These are phyloP conservation scores for Balaeniceps rex DNA, from an alignment of 2,113 vertebrate species.

Conservation along the genomic window DNA sequence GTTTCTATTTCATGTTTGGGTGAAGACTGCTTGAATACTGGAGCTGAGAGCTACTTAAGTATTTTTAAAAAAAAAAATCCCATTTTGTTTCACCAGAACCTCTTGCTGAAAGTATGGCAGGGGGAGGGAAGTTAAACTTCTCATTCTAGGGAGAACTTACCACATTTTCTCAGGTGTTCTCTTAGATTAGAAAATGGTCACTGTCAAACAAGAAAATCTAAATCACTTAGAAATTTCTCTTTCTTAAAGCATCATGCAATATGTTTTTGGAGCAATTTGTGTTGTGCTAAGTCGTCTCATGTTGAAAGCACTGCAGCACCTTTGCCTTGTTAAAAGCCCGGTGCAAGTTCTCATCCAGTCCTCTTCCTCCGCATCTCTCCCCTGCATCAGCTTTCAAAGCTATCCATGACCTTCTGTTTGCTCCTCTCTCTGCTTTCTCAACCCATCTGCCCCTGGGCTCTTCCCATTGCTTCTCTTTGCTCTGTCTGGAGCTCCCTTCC, in stretches of 20 bases:
- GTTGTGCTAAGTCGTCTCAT: not conserved
- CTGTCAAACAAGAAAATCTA: not conserved
- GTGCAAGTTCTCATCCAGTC: not conserved
- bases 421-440: not conserved
- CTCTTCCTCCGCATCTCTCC: not conserved
- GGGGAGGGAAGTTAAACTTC: not conserved
- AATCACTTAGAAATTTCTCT: not conserved
- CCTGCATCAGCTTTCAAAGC: not conserved
- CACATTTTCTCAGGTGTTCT: not conserved
- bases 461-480: not conserved
- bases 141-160: not conserved
- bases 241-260: not conserved
- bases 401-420: accelerated
- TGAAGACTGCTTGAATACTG: not conserved
- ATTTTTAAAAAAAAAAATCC: too few relatives aligned
- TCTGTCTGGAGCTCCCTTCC: not conserved
- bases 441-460: not conserved
- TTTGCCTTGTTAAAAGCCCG: not conserved
- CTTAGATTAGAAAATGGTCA: not conserved
- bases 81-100: not conserved
- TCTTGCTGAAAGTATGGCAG: not conserved
- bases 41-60: not conserved
- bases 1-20: not conserved
- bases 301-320: not conserved
- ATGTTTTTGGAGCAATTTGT: not conserved